Conservation (phyloP, 1,140 invertebrate species). For the Chymomyza costata region DNA sequence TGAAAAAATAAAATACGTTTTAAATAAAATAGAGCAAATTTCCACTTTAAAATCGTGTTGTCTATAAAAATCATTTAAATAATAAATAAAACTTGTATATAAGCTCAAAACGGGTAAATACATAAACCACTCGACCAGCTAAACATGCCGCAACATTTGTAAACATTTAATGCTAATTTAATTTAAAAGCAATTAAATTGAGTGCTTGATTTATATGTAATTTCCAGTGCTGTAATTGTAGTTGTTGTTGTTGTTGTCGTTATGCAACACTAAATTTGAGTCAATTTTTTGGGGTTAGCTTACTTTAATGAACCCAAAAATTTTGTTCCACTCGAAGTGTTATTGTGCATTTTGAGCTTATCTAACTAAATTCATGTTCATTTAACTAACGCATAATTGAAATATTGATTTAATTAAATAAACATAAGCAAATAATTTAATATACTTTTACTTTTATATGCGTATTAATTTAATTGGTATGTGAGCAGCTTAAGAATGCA, state of each 20-base stretch:
- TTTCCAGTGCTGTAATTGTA: too few relatives aligned
- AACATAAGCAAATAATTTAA: slow-evolving; percentile 3
- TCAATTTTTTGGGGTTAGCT: slow-evolving; percentile 22
- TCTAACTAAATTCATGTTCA: slow-evolving; percentile 6
- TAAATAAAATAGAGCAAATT: slow-evolving; percentile 1
- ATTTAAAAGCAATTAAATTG: slow-evolving; percentile 67
- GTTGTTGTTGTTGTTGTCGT: slow-evolving; percentile 12
- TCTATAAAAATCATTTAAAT: slow-evolving; percentile 47
- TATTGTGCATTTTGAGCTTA: slow-evolving; percentile 14
- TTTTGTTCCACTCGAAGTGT: too few relatives aligned
- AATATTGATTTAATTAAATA: slow-evolving; percentile 29
- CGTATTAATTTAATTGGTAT: too few relatives aligned
- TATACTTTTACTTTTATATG: too few relatives aligned
- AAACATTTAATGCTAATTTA: slow-evolving; percentile 70
- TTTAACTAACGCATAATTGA: slow-evolving; percentile 17
- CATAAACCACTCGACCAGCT: not conserved
- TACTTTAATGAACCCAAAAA: slow-evolving; percentile 7
- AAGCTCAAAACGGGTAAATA: too few relatives aligned
- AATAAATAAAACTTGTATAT: slow-evolving; percentile 44
- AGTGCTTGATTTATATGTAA: slow-evolving; percentile 58
- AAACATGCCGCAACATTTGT: slow-evolving; percentile 53
- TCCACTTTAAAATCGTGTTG: slow-evolving; percentile 1
- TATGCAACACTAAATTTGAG: not conserved
- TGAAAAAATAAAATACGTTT: slow-evolving; percentile 19
- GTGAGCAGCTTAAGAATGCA: too few relatives aligned